Evolutionary conservation across 2,113 vertebrate genomes (phyloP).

Genomic region (Channa maculata): DNA sequence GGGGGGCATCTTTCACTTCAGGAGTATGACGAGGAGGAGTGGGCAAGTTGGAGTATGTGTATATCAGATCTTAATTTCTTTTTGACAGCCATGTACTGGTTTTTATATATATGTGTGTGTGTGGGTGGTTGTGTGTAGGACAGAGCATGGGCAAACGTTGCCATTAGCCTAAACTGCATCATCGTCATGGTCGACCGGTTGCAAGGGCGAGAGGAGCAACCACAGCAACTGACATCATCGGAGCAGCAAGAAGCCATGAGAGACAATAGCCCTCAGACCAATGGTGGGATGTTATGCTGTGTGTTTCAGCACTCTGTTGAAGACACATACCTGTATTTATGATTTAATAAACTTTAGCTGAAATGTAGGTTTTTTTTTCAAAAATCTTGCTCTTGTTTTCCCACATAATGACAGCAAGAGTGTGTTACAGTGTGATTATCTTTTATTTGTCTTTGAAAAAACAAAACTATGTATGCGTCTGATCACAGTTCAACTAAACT

Average conservation of each 20-base stretch:
- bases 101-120: constrained; percentile 7
- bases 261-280: constrained; percentile 56
- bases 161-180: constrained; percentile 90
- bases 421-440: no score
- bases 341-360: no score
- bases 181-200: constrained; percentile 89
- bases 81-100: fast-evolving
- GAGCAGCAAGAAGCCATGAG: constrained; percentile 54
- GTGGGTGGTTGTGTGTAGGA: constrained; percentile 75
- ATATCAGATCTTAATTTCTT: not conserved
- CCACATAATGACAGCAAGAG: no score
- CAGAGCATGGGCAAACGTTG: constrained; percentile 88
- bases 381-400: no score
- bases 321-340: no score
- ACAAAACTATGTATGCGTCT: no score
- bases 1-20: constrained; percentile 42
- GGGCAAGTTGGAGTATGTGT: constrained; percentile 82
- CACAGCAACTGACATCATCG: constrained; percentile 3
- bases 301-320: no score
- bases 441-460: no score
- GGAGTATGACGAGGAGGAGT: constrained; percentile 90
- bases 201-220: constrained; percentile 74
- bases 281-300: constrained; percentile 14
- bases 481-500: no score
- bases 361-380: no score